Conservation (phyloP, 2,113 vertebrate species). For the Paramisgurnus dabryanus region DNA sequence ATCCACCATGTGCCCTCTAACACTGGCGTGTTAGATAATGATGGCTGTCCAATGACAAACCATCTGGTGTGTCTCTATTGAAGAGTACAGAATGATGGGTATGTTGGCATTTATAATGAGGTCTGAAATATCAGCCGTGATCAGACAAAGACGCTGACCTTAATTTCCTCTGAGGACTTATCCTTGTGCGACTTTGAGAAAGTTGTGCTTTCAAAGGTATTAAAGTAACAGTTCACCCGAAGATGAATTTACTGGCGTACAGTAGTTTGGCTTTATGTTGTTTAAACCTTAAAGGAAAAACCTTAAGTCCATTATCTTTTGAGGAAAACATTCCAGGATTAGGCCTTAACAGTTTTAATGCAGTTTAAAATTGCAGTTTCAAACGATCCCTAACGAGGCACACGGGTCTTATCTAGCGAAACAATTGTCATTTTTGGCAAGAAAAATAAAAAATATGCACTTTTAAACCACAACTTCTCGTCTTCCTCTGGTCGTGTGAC, state of each 20-base stretch:
- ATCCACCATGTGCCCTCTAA: slow-evolving; percentile 62
- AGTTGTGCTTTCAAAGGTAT: not conserved
- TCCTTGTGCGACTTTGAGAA: slow-evolving; percentile 12
- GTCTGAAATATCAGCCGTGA: slow-evolving; percentile 2
- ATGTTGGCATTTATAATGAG: slow-evolving; percentile 30
- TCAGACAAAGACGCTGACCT: not conserved
- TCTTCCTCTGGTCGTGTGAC: no score
- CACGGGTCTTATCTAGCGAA: no score
- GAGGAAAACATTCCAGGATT: no score
- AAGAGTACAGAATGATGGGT: slow-evolving; percentile 25
- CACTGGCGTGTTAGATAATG: slow-evolving; percentile 62
- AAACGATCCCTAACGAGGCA: no score
- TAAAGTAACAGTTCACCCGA: not conserved
- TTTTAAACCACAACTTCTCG: no score
- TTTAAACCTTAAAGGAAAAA: no score
- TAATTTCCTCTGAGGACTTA: not conserved
- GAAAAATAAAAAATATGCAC: no score
- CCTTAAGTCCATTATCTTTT: no score
- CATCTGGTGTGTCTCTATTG: slow-evolving; percentile 61
- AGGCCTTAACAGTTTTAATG: no score
- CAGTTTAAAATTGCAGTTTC: no score
- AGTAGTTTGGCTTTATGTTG: no score
- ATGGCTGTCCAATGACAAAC: slow-evolving; percentile 61
- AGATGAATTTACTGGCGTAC: not conserved
- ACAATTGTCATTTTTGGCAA: no score